phyloP scores from a whole-genome alignment of 2,113 vertebrate genomes.

The Thunnus maccoyii region DNA sequence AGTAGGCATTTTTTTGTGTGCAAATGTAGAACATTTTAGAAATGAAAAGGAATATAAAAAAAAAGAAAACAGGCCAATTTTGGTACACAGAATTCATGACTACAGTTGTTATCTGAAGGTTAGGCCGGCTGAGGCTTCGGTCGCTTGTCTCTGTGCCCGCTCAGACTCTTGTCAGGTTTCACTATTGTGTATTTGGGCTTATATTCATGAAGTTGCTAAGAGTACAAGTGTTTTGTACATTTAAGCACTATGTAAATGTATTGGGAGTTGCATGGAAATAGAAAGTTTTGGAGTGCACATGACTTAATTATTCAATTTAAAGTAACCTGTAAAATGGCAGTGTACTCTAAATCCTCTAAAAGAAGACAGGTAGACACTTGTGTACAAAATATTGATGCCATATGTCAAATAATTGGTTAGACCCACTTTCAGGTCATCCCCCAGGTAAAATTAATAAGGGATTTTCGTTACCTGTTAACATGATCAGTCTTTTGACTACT shows the following conservation, averaged over 20 bases:
- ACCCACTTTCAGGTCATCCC: not conserved
- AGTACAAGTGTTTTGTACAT: constrained; percentile 26
- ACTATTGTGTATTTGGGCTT: constrained; percentile 2
- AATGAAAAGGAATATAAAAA: constrained; percentile 17
- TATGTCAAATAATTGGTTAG: not conserved
- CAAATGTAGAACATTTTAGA: constrained; percentile 46
- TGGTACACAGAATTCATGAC: constrained; percentile 1
- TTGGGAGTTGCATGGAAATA: constrained; percentile 9
- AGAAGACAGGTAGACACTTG: not conserved
- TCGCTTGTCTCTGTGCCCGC: not conserved
- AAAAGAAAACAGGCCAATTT: not conserved
- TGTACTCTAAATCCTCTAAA: constrained; percentile 8
- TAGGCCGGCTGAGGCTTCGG: constrained; percentile 5
- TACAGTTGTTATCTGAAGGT: not conserved
- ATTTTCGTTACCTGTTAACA: not conserved
- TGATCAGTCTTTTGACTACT: constrained; percentile 7
- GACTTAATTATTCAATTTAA: not conserved
- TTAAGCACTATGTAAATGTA: not conserved
- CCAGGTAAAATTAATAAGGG: not conserved
- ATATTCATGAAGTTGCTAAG: not conserved
- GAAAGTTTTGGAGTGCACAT: not conserved
- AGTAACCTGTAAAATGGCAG: not conserved
- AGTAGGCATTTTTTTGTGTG: constrained; percentile 33
- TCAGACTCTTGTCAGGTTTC: not conserved
- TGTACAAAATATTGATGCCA: constrained; percentile 22